These are phyloP conservation scores for Paradisaea rubra DNA, from an alignment of 2,113 vertebrate genomes.

Conservation along the genomic window DNA sequence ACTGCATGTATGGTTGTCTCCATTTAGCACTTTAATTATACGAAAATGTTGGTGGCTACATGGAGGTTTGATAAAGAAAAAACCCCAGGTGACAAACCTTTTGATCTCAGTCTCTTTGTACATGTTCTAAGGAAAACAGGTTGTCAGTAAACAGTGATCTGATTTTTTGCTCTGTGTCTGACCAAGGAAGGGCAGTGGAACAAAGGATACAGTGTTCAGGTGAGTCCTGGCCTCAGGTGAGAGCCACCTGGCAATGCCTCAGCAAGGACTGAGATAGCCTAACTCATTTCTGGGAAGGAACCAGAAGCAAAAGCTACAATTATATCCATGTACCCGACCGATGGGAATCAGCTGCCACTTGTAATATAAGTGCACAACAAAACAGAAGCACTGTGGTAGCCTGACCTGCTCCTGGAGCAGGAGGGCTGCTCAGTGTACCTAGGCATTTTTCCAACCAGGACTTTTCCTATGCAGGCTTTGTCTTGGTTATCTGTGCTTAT, in stretches of 20 bases:
- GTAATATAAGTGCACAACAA: not conserved
- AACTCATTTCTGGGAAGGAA: not conserved
- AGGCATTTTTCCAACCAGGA: not conserved
- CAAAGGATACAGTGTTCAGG: not conserved
- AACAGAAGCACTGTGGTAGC: not conserved
- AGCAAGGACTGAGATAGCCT: not conserved
- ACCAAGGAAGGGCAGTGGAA: not conserved
- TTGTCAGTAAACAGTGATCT: not conserved
- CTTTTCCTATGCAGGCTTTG: not conserved
- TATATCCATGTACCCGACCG: rapidly evolving
- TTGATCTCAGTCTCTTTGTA: not conserved
- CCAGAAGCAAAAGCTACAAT: not conserved
- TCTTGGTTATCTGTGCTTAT: not conserved
- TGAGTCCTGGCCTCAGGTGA: not conserved
- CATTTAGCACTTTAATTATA: not conserved
- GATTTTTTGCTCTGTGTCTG: not conserved
- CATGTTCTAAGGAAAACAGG: not conserved
- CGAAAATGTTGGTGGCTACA: not conserved
- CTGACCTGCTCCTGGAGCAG: not conserved
- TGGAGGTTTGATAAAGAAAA: not conserved
- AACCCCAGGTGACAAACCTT: not conserved
- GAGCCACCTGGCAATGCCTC: not conserved
- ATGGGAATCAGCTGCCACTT: not conserved
- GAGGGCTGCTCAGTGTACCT: not conserved
- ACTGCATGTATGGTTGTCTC: not conserved